Evolutionary conservation across 1,140 invertebrate genomes (phyloP), one percentile per base, ranked within the genome.

Genomic region (Drosophila tsacasi): DNA sequence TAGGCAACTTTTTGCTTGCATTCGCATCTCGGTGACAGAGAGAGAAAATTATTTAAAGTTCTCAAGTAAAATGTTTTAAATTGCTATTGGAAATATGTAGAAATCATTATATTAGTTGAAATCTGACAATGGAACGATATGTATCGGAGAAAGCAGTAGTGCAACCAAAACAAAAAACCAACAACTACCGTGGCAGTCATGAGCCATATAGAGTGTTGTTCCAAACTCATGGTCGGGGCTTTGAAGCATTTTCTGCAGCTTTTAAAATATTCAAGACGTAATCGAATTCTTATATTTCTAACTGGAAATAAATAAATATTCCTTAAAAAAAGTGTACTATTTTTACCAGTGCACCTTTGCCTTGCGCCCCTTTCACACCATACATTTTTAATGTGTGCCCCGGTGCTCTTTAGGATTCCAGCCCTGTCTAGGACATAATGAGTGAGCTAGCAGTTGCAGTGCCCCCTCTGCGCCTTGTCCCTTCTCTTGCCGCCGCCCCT

Each of bases 341-440:
- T 68, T 55, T 55, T 19, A 9, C 8, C 23, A 19, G 52, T 65
- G 71, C 58, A 8, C 30, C 30, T 35, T 23, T 27, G 23, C 21
- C 39, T n/a, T 52, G 46, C 37, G 39, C 44, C 52, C 61, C 50
- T 49, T 61, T 49, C 40, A 30, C 52, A 76, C 37, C 61, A 76
- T 76, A 76, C 72, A 76, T 60, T 67, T 76, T 76, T 76, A 76
- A 76, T 76, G 73, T 58, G 73, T 35, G 60, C 52, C 58, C 69
- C 63, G 40, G 30, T 44, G 73, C 37, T 74, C 71, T 74, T 73
- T 74, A 42, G 71, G 55, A 74, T 73, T 73, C 55, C 71, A 61
- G 68, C 55, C 57, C 68, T 76, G 74, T 76, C 74, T 76, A 76
- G 73, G 52, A 76, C 74, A 76, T 76, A 76, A 76, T 76, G 74